phyloP scores from a whole-genome alignment of 2,888 invertebrate species.

The Chymomyza procnemis region DNA sequence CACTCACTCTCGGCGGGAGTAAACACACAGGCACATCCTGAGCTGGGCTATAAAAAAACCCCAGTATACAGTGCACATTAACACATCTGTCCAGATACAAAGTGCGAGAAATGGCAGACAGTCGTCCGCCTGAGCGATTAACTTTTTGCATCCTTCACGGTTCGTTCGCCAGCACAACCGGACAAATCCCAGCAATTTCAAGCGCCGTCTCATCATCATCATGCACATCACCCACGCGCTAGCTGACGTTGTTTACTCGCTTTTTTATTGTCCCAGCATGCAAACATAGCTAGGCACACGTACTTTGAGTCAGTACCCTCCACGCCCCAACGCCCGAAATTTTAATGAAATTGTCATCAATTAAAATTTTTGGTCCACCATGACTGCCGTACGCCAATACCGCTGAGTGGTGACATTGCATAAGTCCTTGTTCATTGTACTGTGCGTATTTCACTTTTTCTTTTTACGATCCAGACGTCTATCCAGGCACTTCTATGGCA shows the following conservation, averaged over 20 bases:
- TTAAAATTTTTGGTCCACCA: conserved; percentile 70
- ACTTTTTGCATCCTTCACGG: conserved; percentile 70
- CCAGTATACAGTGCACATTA: conserved; percentile 52
- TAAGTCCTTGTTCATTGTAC: conserved; percentile 30
- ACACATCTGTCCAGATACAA: conserved; percentile 65
- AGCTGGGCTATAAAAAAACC: conserved; percentile 62
- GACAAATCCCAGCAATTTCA: conserved; percentile 20
- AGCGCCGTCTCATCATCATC: conserved; percentile 27
- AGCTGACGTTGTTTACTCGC: conserved; percentile 41
- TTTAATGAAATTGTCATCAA: conserved; percentile 78
- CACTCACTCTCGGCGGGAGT: conserved; percentile 16
- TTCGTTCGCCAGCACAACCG: conserved; percentile 32
- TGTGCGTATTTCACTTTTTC: conserved; percentile 21
- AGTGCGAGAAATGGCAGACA: conserved; percentile 28
- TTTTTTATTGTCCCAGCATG: conserved; percentile 52
- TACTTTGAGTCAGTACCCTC: conserved; percentile 20
- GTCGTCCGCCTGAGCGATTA: conserved; percentile 76
- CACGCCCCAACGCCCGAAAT: conserved; percentile 26
- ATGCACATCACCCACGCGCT: conserved; percentile 45
- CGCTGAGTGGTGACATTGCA: conserved; percentile 36
- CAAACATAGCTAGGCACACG: conserved; percentile 42
- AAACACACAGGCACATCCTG: conserved; percentile 29
- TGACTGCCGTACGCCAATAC: conserved; percentile 36
- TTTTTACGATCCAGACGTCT: conserved; percentile 61
- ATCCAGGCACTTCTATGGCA: conserved; percentile 45